Conservation (phyloP, 2,888 invertebrate genomes). For the Lithophane semibrunnea region DNA sequence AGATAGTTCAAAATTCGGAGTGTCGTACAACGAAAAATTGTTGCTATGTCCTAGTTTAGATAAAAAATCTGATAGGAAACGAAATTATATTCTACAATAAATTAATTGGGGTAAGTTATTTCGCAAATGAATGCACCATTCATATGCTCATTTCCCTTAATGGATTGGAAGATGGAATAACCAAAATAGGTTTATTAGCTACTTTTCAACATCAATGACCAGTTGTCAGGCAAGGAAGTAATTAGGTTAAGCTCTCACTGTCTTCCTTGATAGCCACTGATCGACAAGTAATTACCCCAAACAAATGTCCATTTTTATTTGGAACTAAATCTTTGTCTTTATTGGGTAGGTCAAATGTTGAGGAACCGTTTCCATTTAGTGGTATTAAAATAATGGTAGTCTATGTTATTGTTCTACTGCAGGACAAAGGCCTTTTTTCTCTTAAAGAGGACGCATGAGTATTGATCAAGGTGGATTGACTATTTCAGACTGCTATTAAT, state of each 20-base stretch:
- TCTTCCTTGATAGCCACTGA: constrained; percentile 46
- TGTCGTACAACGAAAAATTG: background rate
- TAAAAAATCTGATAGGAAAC: constrained; percentile 31
- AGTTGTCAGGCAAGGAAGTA: constrained; percentile 72
- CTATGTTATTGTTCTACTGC: too few species aligned
- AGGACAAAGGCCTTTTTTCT: too few species aligned
- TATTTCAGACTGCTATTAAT: background rate
- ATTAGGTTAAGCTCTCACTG: constrained; percentile 65
- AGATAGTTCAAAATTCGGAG: background rate
- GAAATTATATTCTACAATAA: constrained; percentile 28
- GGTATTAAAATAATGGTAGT: background rate
- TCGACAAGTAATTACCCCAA: constrained; percentile 46
- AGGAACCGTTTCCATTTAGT: background rate
- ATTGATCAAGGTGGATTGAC: background rate
- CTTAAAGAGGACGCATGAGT: too few species aligned
- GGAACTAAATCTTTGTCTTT: constrained; percentile 34
- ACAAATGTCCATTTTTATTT: constrained; percentile 48
- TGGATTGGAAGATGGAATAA: constrained; percentile 67
- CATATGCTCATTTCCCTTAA: constrained; percentile 66
- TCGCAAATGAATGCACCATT: constrained; percentile 64
- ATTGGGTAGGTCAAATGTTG: constrained; percentile 19
- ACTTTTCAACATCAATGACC: constrained; percentile 63
- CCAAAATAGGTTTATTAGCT: constrained; percentile 64
- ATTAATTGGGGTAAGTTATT: constrained; percentile 58
- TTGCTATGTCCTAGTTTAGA: background rate